Conservation (phyloP, 1,140 invertebrate species). For the Orussus abietinus region DNA sequence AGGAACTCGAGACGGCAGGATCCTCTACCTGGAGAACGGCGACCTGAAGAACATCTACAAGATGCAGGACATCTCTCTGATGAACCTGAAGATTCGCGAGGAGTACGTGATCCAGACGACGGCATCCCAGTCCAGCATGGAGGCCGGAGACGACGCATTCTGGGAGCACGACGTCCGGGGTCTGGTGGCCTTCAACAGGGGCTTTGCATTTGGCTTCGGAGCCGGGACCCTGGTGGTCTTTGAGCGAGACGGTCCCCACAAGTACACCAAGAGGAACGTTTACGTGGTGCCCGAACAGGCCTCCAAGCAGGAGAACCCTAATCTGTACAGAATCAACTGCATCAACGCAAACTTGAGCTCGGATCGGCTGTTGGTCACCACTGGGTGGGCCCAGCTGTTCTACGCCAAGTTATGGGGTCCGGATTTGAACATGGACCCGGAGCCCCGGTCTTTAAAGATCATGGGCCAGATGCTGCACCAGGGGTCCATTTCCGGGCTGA, state of each 20-base stretch:
- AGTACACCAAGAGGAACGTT: conserved; percentile 60
- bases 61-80: conserved; percentile 53
- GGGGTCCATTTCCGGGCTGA: conserved; percentile 70
- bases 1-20: conserved; percentile 68
- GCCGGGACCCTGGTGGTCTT: conserved; percentile 62
- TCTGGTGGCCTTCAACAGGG: conserved; percentile 56
- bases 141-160: conserved; percentile 22
- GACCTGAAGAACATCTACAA: conserved; percentile 66
- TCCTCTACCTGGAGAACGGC: conserved; percentile 75
- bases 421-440: conserved; percentile 36
- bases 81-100: conserved; percentile 55
- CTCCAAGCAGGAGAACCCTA: conserved; percentile 27
- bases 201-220: conserved; percentile 61
- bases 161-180: conserved; percentile 46
- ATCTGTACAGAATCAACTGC: conserved; percentile 55
- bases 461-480: conserved; percentile 76
- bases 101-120: conserved; percentile 30
- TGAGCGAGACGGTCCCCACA: conserved; percentile 61
- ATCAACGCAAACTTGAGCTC: conserved; percentile 56
- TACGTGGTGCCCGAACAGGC: conserved; percentile 56
- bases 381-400: conserved; percentile 63
- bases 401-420: conserved; percentile 57
- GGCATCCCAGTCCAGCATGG: conserved; percentile 28
- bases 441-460: conserved; percentile 46
- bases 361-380: conserved; percentile 60